Evolutionary conservation across 2,797 vertebrate genomes (phyloP), one percentile per base, ranked within the genome.

Genomic region (Brachyrhaphis roseni): DNA sequence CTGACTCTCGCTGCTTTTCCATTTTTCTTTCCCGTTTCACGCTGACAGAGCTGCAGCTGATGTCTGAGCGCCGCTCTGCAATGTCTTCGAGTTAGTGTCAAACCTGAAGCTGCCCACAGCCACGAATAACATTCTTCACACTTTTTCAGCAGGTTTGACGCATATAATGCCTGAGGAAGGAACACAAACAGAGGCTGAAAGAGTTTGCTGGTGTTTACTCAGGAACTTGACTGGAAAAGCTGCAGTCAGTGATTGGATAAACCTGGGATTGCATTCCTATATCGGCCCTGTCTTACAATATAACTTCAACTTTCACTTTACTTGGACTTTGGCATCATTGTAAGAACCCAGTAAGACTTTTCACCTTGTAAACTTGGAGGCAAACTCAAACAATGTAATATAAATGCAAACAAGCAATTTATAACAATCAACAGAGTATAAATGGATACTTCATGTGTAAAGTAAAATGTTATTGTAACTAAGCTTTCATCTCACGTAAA

Each of bases 21-120:
- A 13, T 41, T 64, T 82, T 75, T 78, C 62, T 55, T 74, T 31
- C 15, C 46, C 8, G 66, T 76, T 82, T 72, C 78, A 79, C 4
- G 39, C 84, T 71, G 85, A 91, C 87, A 74, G 80, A 80, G 80
- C 77, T 82, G 83, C 51, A 71, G 86, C 78, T 84, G 74, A 75
- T 78, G 84, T 76, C 62, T 47, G 76, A 79, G 55, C 20, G 1
- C n/a, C 16, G 71, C 64, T 78, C 83, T 62, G 80, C 74, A 49
- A 74, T 78, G 84, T 83, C 82, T 82, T 71, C 79, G 23, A 82
- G 84, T 87, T 84, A 74, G 84, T 90, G 88, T 88, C 87, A 92
- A 88, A 88, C 76, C 55, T 36, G 47, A 70, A 85, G 85, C 84
- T 23, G 75, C 68, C 70, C 12, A 8, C 18, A 8, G 79, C 77